Evolutionary conservation across 2,888 invertebrate genomes (phyloP), one percentile per base, ranked within the genome.

Genomic region (Plebejus argus): DNA sequence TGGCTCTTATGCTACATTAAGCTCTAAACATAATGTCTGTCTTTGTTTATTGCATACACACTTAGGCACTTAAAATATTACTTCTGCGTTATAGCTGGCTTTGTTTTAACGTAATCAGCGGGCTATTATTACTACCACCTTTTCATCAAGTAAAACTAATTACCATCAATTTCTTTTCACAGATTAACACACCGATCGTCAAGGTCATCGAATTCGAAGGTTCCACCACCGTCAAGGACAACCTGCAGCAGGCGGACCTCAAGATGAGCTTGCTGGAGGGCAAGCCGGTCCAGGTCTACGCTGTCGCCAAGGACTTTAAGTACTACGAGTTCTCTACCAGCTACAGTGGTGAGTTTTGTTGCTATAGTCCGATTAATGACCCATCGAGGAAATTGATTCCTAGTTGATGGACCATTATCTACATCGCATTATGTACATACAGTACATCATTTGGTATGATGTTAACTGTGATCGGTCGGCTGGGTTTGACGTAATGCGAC

Each of bases 301-400:
- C 94, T 70, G 92, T 96, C 79, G 85, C 94, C 18, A 95, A 95
- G 83, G 95, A 96, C 84, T 94, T 89, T 85, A 95, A 95, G 81
- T 95, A 94, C 80, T 92, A 95, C 86, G 95, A 95, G 81, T 94
- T 95, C 84, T 89, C 90, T 53, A 87, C 94, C 82, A 92, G 94
- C 82, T 90, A 89, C 81, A 95, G 94, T 85, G 94, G 95, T 95
- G 87, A 90, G 91, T 58, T 35, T 70, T 28, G 28, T 28, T 28
- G 28, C 28, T 28, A 2, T 28, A 28, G 28, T 33, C 35, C 35
- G 35, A 35, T 35, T 6, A 28, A 70, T 28, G 10, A 66, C 15
- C 3, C 12, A 39, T 39, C 8, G 8, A 39, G 8, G 8, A 39
- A 39, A 39, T 39, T 39, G 39, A 39, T 39, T 39, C 39, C 28